Percentiles rank a stretch among this genome's conserved stretches.
Evolutionary conservation across 2,797 vertebrate genomes (phyloP).

Genomic region (Nannoperca obscura): DNA sequence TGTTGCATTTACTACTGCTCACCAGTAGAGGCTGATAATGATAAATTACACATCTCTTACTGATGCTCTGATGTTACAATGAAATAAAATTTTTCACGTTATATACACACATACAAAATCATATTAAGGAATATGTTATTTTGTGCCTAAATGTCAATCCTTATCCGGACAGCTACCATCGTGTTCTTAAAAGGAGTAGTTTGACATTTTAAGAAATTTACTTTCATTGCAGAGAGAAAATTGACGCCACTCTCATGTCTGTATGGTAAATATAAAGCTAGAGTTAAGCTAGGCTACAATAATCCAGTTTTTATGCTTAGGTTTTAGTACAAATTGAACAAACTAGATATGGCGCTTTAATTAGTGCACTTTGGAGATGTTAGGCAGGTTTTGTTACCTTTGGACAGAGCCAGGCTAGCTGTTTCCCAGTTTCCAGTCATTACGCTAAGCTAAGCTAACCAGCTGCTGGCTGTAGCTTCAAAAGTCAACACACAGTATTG

Average conservation of each 20-base stretch:
- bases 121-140: neutral
- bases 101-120: neutral
- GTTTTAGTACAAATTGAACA: neutral
- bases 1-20: conserved; percentile 22
- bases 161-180: neutral
- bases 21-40: conserved; percentile 29
- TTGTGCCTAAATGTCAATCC: neutral
- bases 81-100: neutral
- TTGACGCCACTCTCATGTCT: no score
- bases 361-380: neutral
- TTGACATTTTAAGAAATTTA: neutral
- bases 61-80: neutral
- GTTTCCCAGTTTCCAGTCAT: neutral
- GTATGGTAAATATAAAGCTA: neutral
- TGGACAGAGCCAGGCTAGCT: neutral
- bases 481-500: neutral
- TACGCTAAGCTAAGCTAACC: conserved; percentile 1
- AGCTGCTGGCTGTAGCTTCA: neutral
- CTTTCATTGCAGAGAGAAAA: no score
- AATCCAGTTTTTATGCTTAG: neutral
- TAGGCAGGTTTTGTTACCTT: neutral
- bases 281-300: neutral
- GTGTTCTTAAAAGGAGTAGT: neutral
- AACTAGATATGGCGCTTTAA: neutral
- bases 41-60: neutral